phyloP scores from a whole-genome alignment of 2,113 vertebrate species.

The Ammodytes marinus region DNA sequence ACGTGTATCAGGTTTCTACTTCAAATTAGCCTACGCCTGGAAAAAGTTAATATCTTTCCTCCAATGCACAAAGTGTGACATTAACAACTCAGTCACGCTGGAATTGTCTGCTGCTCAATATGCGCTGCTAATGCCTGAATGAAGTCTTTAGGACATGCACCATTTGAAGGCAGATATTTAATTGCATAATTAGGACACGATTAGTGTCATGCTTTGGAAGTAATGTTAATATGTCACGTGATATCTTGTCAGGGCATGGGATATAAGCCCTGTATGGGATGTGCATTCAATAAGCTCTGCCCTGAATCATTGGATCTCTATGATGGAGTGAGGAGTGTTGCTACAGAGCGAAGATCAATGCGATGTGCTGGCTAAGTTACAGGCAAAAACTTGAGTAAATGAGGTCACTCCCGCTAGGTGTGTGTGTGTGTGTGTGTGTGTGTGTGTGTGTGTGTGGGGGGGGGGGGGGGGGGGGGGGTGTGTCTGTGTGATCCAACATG shows the following conservation, averaged over 20 bases:
- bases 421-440: neutral
- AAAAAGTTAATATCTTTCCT: neutral
- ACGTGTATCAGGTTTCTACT: neutral
- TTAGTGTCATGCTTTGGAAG: constrained; percentile 65
- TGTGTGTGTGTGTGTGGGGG: constrained; percentile 4
- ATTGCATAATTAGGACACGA: constrained; percentile 77
- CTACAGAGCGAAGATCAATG: constrained; percentile 7
- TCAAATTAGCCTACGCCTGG: neutral
- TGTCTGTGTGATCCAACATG: constrained; percentile 26
- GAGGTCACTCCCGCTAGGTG: constrained; percentile 53
- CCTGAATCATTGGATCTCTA: constrained; percentile 19
- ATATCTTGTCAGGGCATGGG: constrained; percentile 42
- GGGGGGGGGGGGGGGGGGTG: too few relatives aligned
- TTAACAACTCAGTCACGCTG: neutral
- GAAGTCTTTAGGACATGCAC: constrained; percentile 43
- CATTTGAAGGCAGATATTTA: constrained; percentile 59
- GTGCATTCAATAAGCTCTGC: constrained; percentile 34
- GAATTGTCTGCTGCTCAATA: neutral
- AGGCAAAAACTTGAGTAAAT: constrained; percentile 63
- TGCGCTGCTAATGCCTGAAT: constrained; percentile 10
- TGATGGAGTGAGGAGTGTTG: constrained; percentile 13
- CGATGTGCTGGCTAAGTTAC: constrained; percentile 31
- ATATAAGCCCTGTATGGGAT: constrained; percentile 46
- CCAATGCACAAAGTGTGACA: neutral
- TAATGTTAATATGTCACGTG: constrained; percentile 48